Conservation (phyloP, 2,888 invertebrate species). For the Lamellibrachia columna region DNA sequence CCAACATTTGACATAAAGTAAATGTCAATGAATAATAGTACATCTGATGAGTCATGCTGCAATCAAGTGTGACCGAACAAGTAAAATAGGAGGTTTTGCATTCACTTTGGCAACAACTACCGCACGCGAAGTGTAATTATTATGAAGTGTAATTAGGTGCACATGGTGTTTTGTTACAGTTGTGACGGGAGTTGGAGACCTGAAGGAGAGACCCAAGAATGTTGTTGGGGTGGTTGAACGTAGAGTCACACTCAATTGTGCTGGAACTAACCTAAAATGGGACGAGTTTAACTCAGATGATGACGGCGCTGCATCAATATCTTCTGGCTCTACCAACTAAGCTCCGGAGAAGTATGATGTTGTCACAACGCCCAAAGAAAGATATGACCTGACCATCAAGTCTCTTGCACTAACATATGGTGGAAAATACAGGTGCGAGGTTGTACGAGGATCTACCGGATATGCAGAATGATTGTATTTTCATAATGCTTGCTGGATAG, state of each 20-base stretch:
- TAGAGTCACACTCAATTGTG: neutral
- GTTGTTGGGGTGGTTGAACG: conserved; percentile 10
- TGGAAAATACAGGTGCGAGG: conserved; percentile 13
- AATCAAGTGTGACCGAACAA: too few relatives aligned
- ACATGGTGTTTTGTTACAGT: conserved; percentile 19
- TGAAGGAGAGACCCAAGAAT: conserved; percentile 18
- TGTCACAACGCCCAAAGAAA: neutral
- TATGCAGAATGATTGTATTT: neutral
- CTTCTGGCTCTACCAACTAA: rapidly evolving
- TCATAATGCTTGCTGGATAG: too few relatives aligned
- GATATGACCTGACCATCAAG: conserved; percentile 19
- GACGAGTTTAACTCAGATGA: neutral
- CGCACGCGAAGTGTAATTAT: too few relatives aligned
- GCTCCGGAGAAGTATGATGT: neutral
- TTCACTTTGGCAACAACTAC: neutral
- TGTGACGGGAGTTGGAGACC: neutral
- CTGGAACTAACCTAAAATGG: neutral
- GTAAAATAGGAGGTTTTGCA: neutral
- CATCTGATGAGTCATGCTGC: too few relatives aligned
- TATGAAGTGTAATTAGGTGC: neutral
- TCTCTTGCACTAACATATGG: neutral
- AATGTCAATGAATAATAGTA: too few relatives aligned
- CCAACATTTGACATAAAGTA: too few relatives aligned
- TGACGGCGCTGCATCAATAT: neutral
- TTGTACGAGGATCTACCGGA: neutral